Base-by-base conservation (phyloP, 2,113 vertebrate genomes). In the Caranx melampygus region DNA sequence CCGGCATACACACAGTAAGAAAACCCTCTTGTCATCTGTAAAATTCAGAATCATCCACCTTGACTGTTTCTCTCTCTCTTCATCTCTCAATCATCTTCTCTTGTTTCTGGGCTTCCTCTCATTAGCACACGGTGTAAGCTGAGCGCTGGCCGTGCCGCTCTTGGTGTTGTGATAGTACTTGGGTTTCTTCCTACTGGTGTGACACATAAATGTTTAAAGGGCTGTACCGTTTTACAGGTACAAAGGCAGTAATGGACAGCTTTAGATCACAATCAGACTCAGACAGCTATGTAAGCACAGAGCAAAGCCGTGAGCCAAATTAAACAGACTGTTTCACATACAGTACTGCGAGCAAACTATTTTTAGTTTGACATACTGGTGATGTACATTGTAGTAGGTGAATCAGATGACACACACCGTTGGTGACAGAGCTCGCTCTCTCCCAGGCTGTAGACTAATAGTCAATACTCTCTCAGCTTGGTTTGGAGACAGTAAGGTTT, bases 1-100 rank as follows among this genome's bases (percentile, higher is more conserved):
- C 98, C 97, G 0, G 98, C 97, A 0, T 99, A 99, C 89, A 96
- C 93, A 72, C 91, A 92, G 98, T 99, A 96, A 96, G 92, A 67
- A 37, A 16, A 49, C 13, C 34, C 1, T 31, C 11, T n/a, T 18
- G 35, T 69, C 40, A 3, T 52, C 7, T 51, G 21, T 64, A 44
- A 76, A 59, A 61, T 49, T 26, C 54, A 31, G 12, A 66, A 37
- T 68, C 26, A 35, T 74, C 82, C 45, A 76, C 47, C 49, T 45
- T 44, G 3, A 20, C 33, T 3, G 35, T 67, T 52, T 33, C 37
- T 37, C 18, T 35, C 60, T 16, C 18, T 35, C 60, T 16, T 45
- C 35, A 62, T 59, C 66, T 14, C 37, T 3, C n/a, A 7, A 35
- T 72, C 10, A 13, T 61, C 72, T 1, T 67, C 62, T 83, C 67